Percentiles rank a stretch among this genome's conserved stretches.
Evolutionary conservation across 2,797 vertebrate species (phyloP).

Genomic region (Cottoperca gobio): DNA sequence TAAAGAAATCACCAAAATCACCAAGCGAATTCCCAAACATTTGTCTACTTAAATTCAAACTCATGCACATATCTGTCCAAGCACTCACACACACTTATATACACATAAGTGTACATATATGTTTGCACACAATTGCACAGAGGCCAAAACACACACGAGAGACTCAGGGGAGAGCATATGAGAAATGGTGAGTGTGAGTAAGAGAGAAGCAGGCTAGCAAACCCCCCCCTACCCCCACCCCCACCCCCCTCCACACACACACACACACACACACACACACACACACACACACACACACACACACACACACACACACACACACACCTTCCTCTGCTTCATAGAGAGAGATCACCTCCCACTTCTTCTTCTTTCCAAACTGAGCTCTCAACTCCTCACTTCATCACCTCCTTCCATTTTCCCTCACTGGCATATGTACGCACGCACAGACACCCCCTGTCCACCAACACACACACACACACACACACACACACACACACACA

Average conservation of each 20-base stretch:
- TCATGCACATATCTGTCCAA: neutral
- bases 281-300: constrained; percentile 14
- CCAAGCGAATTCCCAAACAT: neutral
- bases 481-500: constrained; percentile 38
- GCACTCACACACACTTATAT: neutral
- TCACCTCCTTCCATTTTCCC: constrained; percentile 78
- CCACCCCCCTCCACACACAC: constrained; percentile 24
- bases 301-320: constrained; percentile 39
- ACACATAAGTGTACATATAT: neutral
- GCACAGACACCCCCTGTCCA: constrained; percentile 22
- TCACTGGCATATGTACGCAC: constrained; percentile 54
- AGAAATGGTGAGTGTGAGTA: constrained; percentile 63
- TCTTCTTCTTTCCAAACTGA: constrained; percentile 68
- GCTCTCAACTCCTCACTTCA: constrained; percentile 78
- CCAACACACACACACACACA: constrained; percentile 19
- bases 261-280: constrained; percentile 18
- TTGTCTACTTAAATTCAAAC: constrained; percentile 9
- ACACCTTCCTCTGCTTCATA: constrained; percentile 66
- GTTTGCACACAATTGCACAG: constrained; percentile 16
- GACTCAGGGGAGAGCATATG: constrained; percentile 52
- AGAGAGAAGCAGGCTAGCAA: constrained; percentile 59
- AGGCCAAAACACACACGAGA: constrained; percentile 54
- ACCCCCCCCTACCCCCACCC: constrained; percentile 13
- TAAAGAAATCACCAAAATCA: neutral
- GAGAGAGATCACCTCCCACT: constrained; percentile 76